Percentiles rank a stretch among this genome's conserved stretches.
phyloP scores from a whole-genome alignment of 2,113 vertebrate genomes.

The Procapra przewalskii region DNA sequence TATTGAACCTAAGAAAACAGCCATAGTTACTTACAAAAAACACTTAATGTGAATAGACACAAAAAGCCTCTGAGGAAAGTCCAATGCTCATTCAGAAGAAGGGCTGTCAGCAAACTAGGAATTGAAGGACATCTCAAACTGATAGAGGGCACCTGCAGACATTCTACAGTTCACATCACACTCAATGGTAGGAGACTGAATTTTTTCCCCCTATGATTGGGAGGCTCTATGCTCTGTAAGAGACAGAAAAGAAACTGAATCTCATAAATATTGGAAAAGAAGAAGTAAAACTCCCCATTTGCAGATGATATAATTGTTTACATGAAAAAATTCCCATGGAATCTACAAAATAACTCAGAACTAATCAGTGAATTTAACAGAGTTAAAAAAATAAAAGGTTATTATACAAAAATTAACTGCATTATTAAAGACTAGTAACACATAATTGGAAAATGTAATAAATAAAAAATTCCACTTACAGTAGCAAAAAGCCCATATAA shows the following conservation, averaged over 20 bases:
- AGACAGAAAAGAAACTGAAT: background rate
- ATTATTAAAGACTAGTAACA: background rate
- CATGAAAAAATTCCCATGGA: background rate
- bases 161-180: fast-evolving
- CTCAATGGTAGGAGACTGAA: fast-evolving
- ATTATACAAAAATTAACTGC: background rate
- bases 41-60: background rate
- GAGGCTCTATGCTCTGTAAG: background rate
- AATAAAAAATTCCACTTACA: background rate
- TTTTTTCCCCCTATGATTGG: background rate
- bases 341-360: background rate
- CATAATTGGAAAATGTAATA: background rate
- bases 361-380: background rate
- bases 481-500: background rate
- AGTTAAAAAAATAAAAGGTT: background rate
- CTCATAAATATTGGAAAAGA: background rate
- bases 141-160: background rate
- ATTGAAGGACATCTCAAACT: background rate
- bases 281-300: background rate
- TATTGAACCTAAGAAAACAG: background rate
- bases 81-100: background rate
- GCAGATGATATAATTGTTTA: background rate
- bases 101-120: background rate
- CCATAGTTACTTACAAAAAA: background rate
- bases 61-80: background rate